Evolutionary conservation across 2,113 vertebrate genomes (phyloP).

Genomic region (Pseudonaja textilis): DNA sequence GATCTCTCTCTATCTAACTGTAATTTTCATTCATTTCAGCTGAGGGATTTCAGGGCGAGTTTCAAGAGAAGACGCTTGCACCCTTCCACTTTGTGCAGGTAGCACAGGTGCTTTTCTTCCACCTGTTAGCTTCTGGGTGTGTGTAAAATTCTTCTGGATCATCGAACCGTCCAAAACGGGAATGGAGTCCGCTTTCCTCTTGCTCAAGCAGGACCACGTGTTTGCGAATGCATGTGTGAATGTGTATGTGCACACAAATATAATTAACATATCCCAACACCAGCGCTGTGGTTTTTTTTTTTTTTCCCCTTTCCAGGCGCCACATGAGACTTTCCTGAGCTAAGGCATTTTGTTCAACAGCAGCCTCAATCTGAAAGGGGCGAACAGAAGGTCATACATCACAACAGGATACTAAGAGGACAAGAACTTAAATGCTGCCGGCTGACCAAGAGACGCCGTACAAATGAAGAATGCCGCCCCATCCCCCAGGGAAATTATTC

Average conservation of each 20-base stretch:
- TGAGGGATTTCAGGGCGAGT: rapidly evolving
- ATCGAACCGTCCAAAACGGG: conserved; percentile 41
- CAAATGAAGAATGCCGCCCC: conserved; percentile 65
- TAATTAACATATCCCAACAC: conserved; percentile 66
- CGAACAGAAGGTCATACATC: conserved; percentile 71
- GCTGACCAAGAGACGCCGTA: conserved; percentile 67
- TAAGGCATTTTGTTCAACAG: conserved; percentile 61
- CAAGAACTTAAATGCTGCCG: conserved; percentile 65
- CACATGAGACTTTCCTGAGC: conserved; percentile 70
- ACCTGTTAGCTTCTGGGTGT: conserved; percentile 58
- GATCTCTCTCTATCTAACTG: not conserved
- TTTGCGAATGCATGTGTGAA: not conserved
- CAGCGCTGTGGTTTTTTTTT: conserved; percentile 57
- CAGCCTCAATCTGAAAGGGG: conserved; percentile 42
- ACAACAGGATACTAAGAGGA: conserved; percentile 75
- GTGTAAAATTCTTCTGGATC: conserved; percentile 60
- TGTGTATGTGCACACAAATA: conserved; percentile 10
- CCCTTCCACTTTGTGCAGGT: rapidly evolving
- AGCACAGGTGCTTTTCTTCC: conserved; percentile 14
- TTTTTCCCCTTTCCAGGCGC: conserved; percentile 64
- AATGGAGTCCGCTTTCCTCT: conserved; percentile 65
- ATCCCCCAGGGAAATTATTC: conserved; percentile 72
- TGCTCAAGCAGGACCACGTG: conserved; percentile 38
- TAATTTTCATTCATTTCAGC: not conserved
- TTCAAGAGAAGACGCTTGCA: not conserved